Evolutionary conservation across 2,888 invertebrate species (phyloP).

Genomic region (Aplocera efformata): DNA sequence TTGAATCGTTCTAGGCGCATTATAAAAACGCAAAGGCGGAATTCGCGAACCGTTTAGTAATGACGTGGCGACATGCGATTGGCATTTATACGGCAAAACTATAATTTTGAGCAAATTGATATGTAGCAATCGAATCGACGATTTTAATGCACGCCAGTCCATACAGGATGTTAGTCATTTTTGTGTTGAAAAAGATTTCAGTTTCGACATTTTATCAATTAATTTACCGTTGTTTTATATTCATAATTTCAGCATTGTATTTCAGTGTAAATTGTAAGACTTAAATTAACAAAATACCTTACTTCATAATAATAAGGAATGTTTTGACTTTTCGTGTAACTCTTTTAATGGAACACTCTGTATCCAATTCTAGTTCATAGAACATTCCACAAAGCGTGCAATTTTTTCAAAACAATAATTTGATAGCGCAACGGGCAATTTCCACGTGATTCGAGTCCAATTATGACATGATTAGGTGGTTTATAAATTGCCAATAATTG

Average conservation of each 20-base stretch:
- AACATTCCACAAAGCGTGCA: background rate
- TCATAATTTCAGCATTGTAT: too few relatives aligned
- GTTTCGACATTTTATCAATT: too few relatives aligned
- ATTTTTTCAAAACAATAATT: conserved; percentile 40
- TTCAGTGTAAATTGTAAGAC: too few relatives aligned
- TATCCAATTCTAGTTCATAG: background rate
- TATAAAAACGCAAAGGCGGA: conserved; percentile 29
- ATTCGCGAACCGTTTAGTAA: conserved; percentile 29
- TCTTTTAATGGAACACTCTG: conserved; percentile 2
- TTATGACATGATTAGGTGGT: conserved; percentile 39
- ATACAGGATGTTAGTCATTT: too few relatives aligned
- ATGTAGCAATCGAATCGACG: background rate
- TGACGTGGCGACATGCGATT: conserved; percentile 44
- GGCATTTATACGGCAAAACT: conserved; percentile 16
- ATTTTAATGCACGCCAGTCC: too few relatives aligned
- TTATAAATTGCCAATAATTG: conserved; percentile 28
- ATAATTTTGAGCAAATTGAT: conserved; percentile 16
- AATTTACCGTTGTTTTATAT: too few relatives aligned
- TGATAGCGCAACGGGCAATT: conserved; percentile 34
- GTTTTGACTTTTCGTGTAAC: too few relatives aligned
- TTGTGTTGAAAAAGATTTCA: too few relatives aligned
- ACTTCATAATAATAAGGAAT: too few relatives aligned
- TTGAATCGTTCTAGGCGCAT: conserved; percentile 28
- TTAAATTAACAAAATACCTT: too few relatives aligned
- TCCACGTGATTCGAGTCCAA: conserved; percentile 39